Evolutionary conservation across 2,113 vertebrate species (phyloP).

Genomic region (Sylvilagus bachmani): DNA sequence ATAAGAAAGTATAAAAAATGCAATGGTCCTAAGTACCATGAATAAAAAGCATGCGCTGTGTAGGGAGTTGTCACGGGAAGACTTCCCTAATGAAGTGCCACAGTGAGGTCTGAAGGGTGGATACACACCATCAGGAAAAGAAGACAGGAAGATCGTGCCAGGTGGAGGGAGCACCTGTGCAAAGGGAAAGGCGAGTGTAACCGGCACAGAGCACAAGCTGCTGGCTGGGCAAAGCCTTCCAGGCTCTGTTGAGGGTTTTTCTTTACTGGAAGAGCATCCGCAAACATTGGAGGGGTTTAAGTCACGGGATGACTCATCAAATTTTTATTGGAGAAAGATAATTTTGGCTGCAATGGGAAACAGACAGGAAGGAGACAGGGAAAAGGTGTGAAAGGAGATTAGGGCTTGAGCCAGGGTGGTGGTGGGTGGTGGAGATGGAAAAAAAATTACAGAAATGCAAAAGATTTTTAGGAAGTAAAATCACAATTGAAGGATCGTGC

Average conservation of each 20-base stretch:
- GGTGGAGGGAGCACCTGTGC: not conserved
- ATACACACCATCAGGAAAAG: not conserved
- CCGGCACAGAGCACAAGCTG: not conserved
- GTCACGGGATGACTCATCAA: not conserved
- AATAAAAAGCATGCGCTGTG: not conserved
- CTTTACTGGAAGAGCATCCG: not conserved
- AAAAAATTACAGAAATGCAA: not conserved
- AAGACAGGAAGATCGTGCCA: not conserved
- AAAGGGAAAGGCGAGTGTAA: not conserved
- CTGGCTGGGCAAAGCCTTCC: not conserved
- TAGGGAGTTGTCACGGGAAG: not conserved
- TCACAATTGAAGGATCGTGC: not conserved
- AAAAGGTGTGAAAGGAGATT: not conserved
- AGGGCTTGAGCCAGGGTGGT: not conserved
- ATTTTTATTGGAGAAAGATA: constrained; percentile 5
- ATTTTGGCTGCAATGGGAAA: not conserved
- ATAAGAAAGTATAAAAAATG: not conserved
- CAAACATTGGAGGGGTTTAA: not conserved
- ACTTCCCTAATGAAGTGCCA: not conserved
- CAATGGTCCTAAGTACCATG: not conserved
- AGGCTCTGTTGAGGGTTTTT: not conserved
- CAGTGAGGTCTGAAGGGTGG: not conserved
- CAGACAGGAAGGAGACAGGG: not conserved
- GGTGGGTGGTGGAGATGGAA: not conserved
- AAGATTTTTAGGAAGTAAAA: constrained; percentile 21